A percentile compares a stretch with the other conserved stretches of the same genome.
Evolutionary conservation across 30 jellyfish, hydroid and myxozoan species (phyloP).

Genomic region (Cassiopea andromeda): DNA sequence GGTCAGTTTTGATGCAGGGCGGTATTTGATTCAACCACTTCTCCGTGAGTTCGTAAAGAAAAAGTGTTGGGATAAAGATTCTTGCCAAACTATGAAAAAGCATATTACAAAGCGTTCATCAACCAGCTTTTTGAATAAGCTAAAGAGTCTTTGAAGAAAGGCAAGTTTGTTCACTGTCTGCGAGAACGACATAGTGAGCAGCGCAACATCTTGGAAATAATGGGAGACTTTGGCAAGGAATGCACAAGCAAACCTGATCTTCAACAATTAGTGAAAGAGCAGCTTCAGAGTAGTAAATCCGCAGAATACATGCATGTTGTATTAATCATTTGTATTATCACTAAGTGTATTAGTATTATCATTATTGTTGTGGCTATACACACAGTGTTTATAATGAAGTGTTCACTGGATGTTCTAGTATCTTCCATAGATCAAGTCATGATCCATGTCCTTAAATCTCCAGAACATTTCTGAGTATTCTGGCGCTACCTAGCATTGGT

Average conservation of each 20-base stretch:
- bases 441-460: no score
- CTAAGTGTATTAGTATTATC: no score
- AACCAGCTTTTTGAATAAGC: slow-evolving; percentile 1
- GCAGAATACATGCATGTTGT: slow-evolving; percentile 21
- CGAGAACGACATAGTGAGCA: slow-evolving; percentile 3
- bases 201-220: slow-evolving; percentile 5
- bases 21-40: slow-evolving; percentile 20
- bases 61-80: slow-evolving; percentile 1
- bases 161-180: background rate
- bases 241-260: background rate
- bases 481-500: no score
- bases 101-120: background rate
- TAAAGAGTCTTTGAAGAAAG: slow-evolving; percentile 24
- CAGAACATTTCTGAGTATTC: no score
- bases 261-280: background rate
- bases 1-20: background rate
- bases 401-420: no score
- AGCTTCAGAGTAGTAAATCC: background rate
- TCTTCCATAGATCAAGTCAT: no score
- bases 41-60: slow-evolving; percentile 3
- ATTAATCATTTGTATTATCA: background rate
- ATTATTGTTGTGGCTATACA: no score
- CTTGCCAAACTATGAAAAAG: background rate
- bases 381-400: no score
- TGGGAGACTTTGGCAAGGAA: background rate